Evolutionary conservation across 1,140 invertebrate species (phyloP).

Genomic region (Ctenoplectra terminalis): DNA sequence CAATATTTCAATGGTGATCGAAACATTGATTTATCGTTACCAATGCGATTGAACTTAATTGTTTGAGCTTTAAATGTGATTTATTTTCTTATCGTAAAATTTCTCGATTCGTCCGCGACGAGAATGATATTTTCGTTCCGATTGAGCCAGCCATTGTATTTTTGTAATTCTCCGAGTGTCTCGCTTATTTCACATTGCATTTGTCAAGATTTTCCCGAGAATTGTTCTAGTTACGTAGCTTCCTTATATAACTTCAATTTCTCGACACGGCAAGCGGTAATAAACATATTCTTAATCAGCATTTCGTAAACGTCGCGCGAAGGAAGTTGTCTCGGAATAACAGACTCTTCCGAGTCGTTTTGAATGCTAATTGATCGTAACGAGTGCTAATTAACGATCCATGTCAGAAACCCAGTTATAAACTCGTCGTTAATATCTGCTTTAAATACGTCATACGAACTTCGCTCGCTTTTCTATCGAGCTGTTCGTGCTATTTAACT

Average conservation of each 20-base stretch:
- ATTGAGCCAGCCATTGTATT: neutral
- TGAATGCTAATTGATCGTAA: constrained; percentile 26
- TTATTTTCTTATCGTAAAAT: too few relatives aligned
- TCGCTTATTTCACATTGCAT: neutral
- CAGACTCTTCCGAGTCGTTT: neutral
- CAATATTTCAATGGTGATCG: neutral
- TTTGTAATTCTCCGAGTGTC: neutral
- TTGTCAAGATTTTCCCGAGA: neutral
- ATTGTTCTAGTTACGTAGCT: neutral
- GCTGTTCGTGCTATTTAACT: neutral
- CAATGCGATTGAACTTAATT: too few relatives aligned
- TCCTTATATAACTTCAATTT: neutral
- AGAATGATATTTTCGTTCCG: neutral
- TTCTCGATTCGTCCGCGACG: neutral
- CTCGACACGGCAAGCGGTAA: neutral
- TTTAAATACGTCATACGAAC: neutral
- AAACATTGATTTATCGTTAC: neutral
- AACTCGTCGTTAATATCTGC: neutral
- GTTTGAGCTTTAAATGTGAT: too few relatives aligned
- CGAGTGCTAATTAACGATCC: constrained; percentile 25
- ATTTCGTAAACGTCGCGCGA: neutral
- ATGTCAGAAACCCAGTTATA: neutral
- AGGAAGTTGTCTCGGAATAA: constrained; percentile 1
- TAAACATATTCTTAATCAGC: constrained; percentile 8
- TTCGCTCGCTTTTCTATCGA: neutral